A percentile compares a stretch with the other conserved stretches of the same genome.
phyloP scores from a whole-genome alignment of 2,113 vertebrate genomes.

The Heterochromis multidens region DNA sequence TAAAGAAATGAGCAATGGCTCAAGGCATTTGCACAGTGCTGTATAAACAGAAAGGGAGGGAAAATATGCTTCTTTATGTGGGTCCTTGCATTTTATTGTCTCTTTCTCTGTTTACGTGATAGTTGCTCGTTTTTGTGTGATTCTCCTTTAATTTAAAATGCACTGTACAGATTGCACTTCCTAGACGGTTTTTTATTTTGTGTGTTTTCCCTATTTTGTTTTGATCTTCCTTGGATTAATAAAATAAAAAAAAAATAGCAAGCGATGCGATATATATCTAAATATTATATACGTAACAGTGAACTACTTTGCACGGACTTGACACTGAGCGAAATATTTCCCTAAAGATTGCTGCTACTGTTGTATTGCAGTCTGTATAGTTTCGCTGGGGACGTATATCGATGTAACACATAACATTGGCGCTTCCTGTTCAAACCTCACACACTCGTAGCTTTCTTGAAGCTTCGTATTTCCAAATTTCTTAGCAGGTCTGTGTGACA shows the following conservation, averaged over 20 bases:
- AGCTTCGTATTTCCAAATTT: background rate
- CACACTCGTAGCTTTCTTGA: accelerated
- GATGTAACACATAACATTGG: slow-evolving; percentile 34
- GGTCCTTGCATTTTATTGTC: background rate
- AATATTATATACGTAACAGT: background rate
- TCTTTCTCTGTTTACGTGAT: background rate
- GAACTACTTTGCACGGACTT: background rate
- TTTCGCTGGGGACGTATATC: slow-evolving; percentile 33
- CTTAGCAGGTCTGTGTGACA: background rate
- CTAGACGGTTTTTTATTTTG: background rate
- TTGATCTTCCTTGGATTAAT: background rate
- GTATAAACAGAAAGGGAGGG: background rate
- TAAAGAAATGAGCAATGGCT: background rate
- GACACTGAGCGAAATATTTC: background rate
- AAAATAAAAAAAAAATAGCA: background rate
- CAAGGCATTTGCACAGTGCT: background rate
- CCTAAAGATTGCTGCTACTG: background rate
- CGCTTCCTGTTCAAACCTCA: background rate
- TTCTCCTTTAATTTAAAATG: background rate
- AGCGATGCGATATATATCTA: too few species aligned
- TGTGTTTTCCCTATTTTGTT: background rate
- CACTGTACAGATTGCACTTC: background rate
- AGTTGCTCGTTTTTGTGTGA: background rate
- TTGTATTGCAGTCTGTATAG: background rate
- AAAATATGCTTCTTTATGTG: background rate